Conservation (phyloP, 2,888 invertebrate genomes). For the Synergus laeviventris region DNA sequence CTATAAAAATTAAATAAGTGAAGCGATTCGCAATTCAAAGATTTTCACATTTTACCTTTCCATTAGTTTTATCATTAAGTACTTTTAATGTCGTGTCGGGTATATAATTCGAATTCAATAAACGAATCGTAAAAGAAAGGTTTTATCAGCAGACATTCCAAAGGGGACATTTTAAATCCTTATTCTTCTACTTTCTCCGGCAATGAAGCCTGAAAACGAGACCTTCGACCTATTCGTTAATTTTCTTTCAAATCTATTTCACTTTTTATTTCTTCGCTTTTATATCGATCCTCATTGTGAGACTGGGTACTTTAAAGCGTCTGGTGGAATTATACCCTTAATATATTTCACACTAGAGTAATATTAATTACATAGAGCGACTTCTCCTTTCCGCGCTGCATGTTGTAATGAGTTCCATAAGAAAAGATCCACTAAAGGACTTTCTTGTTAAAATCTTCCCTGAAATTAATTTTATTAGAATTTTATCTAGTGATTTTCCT, state of each 20-base stretch:
- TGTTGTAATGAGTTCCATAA: neutral
- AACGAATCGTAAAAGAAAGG: slow-evolving; percentile 6
- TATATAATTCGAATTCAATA: slow-evolving; percentile 4
- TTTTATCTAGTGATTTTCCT: neutral
- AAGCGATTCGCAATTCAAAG: neutral
- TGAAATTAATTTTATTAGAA: neutral
- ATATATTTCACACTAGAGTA: neutral
- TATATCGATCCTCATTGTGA: neutral
- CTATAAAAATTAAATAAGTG: neutral
- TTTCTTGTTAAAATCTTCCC: neutral
- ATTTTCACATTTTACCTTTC: neutral
- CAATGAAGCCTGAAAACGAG: neutral
- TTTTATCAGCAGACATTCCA: slow-evolving; percentile 6
- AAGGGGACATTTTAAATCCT: neutral
- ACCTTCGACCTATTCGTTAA: neutral
- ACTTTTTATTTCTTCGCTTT: neutral
- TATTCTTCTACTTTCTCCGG: neutral
- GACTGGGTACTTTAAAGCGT: neutral
- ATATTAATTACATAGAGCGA: neutral
- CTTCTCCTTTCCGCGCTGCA: neutral
- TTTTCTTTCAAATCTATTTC: neutral
- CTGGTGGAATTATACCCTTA: slow-evolving; percentile 9
- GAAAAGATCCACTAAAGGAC: neutral
- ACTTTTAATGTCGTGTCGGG: neutral
- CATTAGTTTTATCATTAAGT: neutral